Evolutionary conservation across 23 tunicate genomes (phyloP).

Genomic region (Phallusia fumigata): DNA sequence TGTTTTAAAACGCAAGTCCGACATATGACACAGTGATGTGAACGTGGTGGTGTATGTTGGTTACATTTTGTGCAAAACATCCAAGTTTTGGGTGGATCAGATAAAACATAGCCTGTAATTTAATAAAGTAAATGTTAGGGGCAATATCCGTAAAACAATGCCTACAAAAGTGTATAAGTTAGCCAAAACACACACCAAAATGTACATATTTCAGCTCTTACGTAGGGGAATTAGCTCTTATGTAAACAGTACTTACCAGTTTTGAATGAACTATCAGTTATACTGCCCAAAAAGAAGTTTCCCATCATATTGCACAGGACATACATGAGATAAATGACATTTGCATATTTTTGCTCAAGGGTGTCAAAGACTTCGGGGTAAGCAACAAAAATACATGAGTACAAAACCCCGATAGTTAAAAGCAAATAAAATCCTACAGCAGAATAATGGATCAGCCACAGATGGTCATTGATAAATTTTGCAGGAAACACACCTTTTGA

Average conservation of each 20-base stretch:
- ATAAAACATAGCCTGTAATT: not conserved
- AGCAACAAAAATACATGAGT: slow-evolving; percentile 50
- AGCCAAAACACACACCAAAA: too few species aligned
- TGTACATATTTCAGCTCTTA: too few species aligned
- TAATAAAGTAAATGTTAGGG: slow-evolving; percentile 4
- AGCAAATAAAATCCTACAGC: slow-evolving; percentile 57
- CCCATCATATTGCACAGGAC: slow-evolving; percentile 80
- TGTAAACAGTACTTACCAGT: too few species aligned
- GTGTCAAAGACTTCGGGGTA: slow-evolving; percentile 55
- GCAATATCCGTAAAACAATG: too few species aligned
- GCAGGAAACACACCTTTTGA: not conserved
- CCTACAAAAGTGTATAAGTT: too few species aligned
- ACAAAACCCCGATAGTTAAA: slow-evolving; percentile 46
- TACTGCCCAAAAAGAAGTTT: slow-evolving; percentile 59
- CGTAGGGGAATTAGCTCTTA: too few species aligned
- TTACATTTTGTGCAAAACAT: slow-evolving; percentile 52
- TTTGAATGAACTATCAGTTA: slow-evolving; percentile 26
- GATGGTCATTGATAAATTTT: slow-evolving; percentile 15
- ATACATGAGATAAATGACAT: slow-evolving; percentile 23
- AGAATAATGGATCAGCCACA: slow-evolving; percentile 26
- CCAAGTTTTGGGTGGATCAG: slow-evolving; percentile 79
- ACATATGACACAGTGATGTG: slow-evolving; percentile 87
- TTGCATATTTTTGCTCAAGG: slow-evolving; percentile 15
- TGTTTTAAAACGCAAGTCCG: slow-evolving; percentile 64
- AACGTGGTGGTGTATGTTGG: slow-evolving; percentile 87